A percentile compares a stretch with the other conserved stretches of the same genome.
phyloP scores from a whole-genome alignment of 2,888 invertebrate species.

The Leptinotarsa haldemani region DNA sequence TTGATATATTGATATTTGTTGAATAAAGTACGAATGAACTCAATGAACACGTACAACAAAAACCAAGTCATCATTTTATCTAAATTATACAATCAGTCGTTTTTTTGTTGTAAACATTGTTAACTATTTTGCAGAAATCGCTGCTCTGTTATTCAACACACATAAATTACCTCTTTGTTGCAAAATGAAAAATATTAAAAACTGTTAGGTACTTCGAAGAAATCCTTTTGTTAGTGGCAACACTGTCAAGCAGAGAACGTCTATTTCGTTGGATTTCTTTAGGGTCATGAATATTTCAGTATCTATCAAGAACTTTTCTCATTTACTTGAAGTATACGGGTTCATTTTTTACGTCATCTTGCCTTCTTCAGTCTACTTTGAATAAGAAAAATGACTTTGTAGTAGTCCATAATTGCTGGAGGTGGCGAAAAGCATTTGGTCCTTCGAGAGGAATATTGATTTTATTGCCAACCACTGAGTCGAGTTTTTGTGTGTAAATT shows the following conservation, averaged over 20 bases:
- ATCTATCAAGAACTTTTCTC: slow-evolving; percentile 59
- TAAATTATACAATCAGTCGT: too few relatives aligned
- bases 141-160: too few relatives aligned
- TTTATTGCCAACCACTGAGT: background rate
- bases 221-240: background rate
- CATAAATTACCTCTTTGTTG: too few relatives aligned
- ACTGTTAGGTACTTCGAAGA: background rate
- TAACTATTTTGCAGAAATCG: too few relatives aligned
- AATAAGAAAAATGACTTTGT: slow-evolving; percentile 21
- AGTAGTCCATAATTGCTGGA: slow-evolving; percentile 4
- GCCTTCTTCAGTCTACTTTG: slow-evolving; percentile 16
- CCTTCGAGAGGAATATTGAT: background rate
- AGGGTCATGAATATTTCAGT: slow-evolving; percentile 60
- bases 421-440: slow-evolving; percentile 3
- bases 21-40: too few relatives aligned
- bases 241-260: background rate
- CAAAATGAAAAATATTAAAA: too few relatives aligned
- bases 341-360: slow-evolving; percentile 55
- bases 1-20: too few relatives aligned
- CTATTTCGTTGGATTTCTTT: slow-evolving; percentile 48
- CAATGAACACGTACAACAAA: too few relatives aligned
- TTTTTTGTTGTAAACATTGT: too few relatives aligned
- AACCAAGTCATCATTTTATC: too few relatives aligned
- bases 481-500: background rate
- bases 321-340: slow-evolving; percentile 57